A percentile compares a stretch with the other conserved stretches of the same genome.
Evolutionary conservation across 1,140 invertebrate genomes (phyloP).

Genomic region (Maconellicoccus hirsutus): DNA sequence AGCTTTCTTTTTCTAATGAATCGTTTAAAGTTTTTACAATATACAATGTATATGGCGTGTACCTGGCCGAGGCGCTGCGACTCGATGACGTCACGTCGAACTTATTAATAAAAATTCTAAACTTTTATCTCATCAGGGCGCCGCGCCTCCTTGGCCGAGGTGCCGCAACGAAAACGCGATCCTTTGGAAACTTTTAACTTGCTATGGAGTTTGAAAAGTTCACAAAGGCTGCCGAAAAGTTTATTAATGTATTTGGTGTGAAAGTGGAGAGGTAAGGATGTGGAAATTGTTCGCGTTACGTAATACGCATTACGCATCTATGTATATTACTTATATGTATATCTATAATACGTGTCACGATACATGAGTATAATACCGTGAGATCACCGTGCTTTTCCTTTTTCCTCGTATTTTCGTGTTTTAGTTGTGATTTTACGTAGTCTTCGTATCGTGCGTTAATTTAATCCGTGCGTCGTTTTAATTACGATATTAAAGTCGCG

Average conservation of each 20-base stretch:
- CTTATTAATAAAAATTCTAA: conserved; percentile 1
- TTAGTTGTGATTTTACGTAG: background rate
- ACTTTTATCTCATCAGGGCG: background rate
- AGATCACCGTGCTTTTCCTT: background rate
- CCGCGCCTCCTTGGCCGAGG: background rate
- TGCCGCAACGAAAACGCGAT: too few species aligned
- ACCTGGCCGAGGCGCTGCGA: too few species aligned
- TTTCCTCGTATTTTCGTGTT: background rate
- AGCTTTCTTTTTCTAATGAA: conserved; percentile 5
- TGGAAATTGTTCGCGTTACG: background rate
- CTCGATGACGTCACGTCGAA: background rate
- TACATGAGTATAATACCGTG: background rate
- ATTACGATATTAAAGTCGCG: background rate
- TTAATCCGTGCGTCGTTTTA: background rate
- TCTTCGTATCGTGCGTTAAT: background rate
- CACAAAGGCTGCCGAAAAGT: conserved; percentile 1
- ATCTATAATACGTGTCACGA: background rate
- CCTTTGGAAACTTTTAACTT: background rate
- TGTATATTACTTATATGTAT: too few species aligned
- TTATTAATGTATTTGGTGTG: conserved; percentile 9
- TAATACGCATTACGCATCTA: background rate
- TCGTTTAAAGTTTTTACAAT: too few species aligned
- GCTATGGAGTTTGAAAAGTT: background rate
- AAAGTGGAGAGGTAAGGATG: background rate
- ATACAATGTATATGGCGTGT: background rate